A percentile compares a stretch with the other conserved stretches of the same genome.
These are phyloP conservation scores for Brachionus koreanus DNA, from an alignment of 1,140 invertebrate genomes.

Conservation along the genomic window DNA sequence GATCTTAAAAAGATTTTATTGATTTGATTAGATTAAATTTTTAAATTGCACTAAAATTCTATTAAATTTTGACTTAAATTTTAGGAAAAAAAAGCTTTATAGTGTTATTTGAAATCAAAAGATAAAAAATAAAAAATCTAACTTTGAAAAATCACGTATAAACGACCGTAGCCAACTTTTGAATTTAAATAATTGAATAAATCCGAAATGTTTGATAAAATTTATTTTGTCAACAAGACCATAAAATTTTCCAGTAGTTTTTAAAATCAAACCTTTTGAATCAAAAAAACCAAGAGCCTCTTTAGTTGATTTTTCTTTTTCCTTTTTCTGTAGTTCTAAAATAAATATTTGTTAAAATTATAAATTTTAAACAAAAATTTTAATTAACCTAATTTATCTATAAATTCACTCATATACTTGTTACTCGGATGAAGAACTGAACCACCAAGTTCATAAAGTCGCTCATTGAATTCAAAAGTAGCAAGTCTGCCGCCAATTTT, in stretches of 20 bases:
- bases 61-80: no score
- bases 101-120: neutral
- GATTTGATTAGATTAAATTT: no score
- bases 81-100: no score
- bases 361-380: slow-evolving; percentile 8
- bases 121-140: neutral
- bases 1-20: no score
- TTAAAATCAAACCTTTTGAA: neutral
- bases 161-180: neutral
- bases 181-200: slow-evolving; percentile 28
- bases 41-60: no score
- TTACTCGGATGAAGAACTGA: slow-evolving; percentile 64
- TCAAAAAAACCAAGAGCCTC: neutral
- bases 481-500: slow-evolving; percentile 63
- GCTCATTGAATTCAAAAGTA: slow-evolving; percentile 58
- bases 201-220: neutral
- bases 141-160: slow-evolving; percentile 40
- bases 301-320: neutral
- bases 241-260: neutral
- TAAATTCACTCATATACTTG: slow-evolving; percentile 64
- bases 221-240: slow-evolving; percentile 8
- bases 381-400: slow-evolving; percentile 60
- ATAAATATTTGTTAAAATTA: neutral
- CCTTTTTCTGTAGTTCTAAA: neutral
- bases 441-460: slow-evolving; percentile 65